A percentile compares a stretch with the other conserved stretches of the same genome.
Conservation (phyloP, 2,797 vertebrate species). For the Rallus crepitans region DNA sequence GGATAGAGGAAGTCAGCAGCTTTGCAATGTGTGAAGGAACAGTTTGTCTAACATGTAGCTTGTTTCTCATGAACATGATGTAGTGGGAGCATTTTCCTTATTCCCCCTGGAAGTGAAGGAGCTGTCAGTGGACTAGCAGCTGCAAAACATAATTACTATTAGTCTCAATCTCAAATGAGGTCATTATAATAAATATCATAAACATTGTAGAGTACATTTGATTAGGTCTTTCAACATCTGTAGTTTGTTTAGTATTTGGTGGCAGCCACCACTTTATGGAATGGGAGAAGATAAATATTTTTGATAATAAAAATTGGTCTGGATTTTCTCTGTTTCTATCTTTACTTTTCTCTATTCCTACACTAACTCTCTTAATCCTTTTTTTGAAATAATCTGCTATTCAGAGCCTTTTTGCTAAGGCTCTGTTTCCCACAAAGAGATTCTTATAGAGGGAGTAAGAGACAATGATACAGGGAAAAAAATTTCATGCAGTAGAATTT, state of each 20-base stretch:
- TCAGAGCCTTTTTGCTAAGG: not conserved
- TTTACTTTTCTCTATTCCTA: not conserved
- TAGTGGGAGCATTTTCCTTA: not conserved
- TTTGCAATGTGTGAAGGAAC: not conserved
- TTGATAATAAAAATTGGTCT: not conserved
- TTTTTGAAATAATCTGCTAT: not conserved
- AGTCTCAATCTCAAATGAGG: constrained; percentile 22
- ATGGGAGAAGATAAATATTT: not conserved
- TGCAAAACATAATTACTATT: constrained; percentile 1
- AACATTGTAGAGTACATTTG: not conserved
- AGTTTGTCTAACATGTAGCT: not conserved
- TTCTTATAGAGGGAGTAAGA: not conserved
- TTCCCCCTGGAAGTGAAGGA: not conserved
- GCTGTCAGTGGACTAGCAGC: not conserved
- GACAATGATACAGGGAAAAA: constrained; percentile 38
- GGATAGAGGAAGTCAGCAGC: not conserved
- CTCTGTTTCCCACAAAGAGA: not conserved
- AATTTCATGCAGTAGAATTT: constrained; percentile 34
- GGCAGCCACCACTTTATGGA: not conserved
- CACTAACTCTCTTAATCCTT: not conserved
- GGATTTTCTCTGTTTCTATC: not conserved
- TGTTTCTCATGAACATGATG: not conserved
- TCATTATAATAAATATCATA: constrained; percentile 33
- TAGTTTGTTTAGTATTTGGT: not conserved
- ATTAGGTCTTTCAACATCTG: not conserved